Percentiles rank a stretch among this genome's conserved stretches.
Evolutionary conservation across 2,888 invertebrate species (phyloP).

Genomic region (Xylophagus ater): DNA sequence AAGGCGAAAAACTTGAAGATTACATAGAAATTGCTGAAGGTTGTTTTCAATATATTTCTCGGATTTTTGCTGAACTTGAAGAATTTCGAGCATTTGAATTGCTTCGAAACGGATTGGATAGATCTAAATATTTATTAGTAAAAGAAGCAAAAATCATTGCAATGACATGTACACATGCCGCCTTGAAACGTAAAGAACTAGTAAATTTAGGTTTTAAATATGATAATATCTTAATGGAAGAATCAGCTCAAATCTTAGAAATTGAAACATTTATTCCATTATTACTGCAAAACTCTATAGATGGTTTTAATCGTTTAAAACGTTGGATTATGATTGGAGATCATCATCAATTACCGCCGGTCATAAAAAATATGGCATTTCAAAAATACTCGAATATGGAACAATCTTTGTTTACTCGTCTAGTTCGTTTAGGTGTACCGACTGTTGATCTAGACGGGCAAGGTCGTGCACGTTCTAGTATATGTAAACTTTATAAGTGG

Average conservation of each 20-base stretch:
- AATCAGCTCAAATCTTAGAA: constrained; percentile 96
- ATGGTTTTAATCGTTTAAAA: constrained; percentile 89
- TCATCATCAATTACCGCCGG: constrained; percentile 97
- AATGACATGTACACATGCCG: constrained; percentile 99
- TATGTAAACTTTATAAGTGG: constrained; percentile 93
- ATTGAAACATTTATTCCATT: constrained; percentile 99
- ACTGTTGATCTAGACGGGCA: constrained; percentile 96
- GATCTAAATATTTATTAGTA: constrained; percentile 91
- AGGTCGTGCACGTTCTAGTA: constrained; percentile 85
- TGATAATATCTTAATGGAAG: constrained; percentile 99
- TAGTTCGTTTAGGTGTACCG: constrained; percentile 92
- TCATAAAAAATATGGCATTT: constrained; percentile 99
- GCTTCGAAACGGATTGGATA: constrained; percentile 85
- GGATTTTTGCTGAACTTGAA: constrained; percentile 93
- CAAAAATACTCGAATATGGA: constrained; percentile 99
- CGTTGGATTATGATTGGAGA: constrained; percentile 99
- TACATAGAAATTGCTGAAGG: constrained; percentile 84
- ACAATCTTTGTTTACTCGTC: constrained; percentile 92
- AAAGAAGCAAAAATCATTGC: constrained; percentile 99
- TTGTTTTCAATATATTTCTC: constrained; percentile 87
- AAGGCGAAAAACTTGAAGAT: constrained; percentile 60
- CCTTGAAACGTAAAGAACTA: constrained; percentile 88
- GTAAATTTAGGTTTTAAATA: constrained; percentile 94
- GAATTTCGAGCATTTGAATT: constrained; percentile 98
- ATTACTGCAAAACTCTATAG: constrained; percentile 94